Evolutionary conservation across 2,797 vertebrate genomes (phyloP).

Genomic region (Crypturellus tataupa): DNA sequence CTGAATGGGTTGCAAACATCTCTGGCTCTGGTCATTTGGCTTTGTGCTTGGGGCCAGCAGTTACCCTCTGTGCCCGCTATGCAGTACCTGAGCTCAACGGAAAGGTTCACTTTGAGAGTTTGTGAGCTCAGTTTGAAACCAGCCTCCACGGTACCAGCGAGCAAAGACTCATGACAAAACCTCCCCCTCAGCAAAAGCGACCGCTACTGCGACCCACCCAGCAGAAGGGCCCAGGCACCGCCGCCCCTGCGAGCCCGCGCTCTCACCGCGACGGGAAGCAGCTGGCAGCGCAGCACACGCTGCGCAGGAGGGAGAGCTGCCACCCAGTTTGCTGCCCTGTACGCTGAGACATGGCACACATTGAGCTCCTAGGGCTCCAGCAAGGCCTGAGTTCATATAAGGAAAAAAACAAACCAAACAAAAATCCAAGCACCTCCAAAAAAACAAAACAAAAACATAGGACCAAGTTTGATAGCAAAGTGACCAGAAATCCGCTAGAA

Average conservation of each 20-base stretch:
- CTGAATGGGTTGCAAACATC: not conserved
- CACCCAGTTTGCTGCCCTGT: not conserved
- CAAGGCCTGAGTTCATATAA: not conserved
- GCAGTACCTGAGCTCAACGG: not conserved
- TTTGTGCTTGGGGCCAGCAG: not conserved
- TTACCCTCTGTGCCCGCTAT: not conserved
- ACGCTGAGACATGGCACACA: not conserved
- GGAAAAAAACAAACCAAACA: not conserved
- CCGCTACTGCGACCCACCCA: not conserved
- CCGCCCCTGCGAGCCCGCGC: no score
- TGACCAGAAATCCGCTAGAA: not conserved
- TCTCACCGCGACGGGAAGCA: not conserved
- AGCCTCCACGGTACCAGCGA: not conserved
- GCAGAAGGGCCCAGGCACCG: not conserved
- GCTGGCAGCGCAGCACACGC: not conserved
- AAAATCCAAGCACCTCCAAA: no score
- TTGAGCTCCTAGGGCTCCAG: not conserved
- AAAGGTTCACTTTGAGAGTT: not conserved
- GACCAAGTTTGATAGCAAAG: not conserved
- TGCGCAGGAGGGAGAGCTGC: not conserved
- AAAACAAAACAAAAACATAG: no score
- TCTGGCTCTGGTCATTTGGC: not conserved
- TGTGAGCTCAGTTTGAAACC: no score
- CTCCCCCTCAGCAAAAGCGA: not conserved
- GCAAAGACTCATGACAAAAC: not conserved